Evolutionary conservation across 2,113 vertebrate species (phyloP), one percentile per base, ranked within the genome.

Genomic region (Trinectes maculatus): DNA sequence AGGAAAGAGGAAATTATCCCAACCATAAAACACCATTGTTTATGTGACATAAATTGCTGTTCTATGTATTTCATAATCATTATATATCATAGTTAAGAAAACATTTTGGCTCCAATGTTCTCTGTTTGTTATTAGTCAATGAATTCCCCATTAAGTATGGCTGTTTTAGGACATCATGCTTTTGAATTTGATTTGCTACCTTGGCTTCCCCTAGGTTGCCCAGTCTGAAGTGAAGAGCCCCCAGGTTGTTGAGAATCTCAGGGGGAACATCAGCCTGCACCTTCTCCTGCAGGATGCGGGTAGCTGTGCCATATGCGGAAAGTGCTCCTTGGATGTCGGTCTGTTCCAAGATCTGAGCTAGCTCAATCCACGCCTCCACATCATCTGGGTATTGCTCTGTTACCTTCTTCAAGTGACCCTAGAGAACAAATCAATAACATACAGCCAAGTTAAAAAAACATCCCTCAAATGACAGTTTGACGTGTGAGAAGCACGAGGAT

Each of bases 381-480:
- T 99, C 98, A 86, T 99, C 98, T 12, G 97, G 96, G 79, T 98
- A 98, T 48, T 99, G 98, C 84, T 99, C 98, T 1, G 97, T 99
- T 26, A 99, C 96, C 81, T 99, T 99, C 83, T 99, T 99, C 64
- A 99, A 88, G 89, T 99, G 97, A 16, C 96, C 97, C 97, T 99
- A 59, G 7, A 77, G 74, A 87, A 49, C 47, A 26, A 53, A 56
- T 31, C 26, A n/a, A 10, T 13, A 8, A 53, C 4, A 33, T 9
- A n/a, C 36, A 34, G 15, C 7, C 16, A 37, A 15, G 21, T 47
- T 33, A 25, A 33, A 33, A 39, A 25, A 21, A 26, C 1, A 6
- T 12, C 16, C 10, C 2, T 15, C 0, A 15, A 55, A 8, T 28
- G 3, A 28, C 6, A 16, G 46, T 18, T 28, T 5, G 13, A 15